A percentile compares a stretch with the other conserved stretches of the same genome.
Evolutionary conservation across 2,113 vertebrate genomes (phyloP).

Genomic region (Brachirus orientalis): DNA sequence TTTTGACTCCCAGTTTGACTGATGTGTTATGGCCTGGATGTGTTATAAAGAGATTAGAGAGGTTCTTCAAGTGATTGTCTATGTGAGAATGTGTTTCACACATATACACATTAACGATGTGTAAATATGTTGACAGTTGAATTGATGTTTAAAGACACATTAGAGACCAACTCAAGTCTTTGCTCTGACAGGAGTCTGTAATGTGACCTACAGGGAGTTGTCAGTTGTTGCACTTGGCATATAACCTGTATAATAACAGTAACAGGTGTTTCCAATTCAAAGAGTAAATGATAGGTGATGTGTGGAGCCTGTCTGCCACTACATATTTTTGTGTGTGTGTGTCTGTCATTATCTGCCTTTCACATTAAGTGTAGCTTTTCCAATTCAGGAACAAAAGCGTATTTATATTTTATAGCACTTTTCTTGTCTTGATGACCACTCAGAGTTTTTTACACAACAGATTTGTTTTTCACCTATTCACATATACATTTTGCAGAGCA

Average conservation of each 20-base stretch:
- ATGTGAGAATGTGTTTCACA: not conserved
- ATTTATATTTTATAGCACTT: too few relatives aligned
- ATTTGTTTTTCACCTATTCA: too few relatives aligned
- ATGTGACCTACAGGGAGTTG: conserved; percentile 9
- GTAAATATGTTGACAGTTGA: conserved; percentile 13
- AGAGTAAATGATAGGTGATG: conserved; percentile 20
- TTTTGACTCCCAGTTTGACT: not conserved
- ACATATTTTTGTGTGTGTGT: conserved; percentile 1
- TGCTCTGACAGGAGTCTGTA: not conserved
- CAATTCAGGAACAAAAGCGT: too few relatives aligned
- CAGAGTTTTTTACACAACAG: too few relatives aligned
- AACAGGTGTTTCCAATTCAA: conserved; percentile 25
- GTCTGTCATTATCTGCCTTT: too few relatives aligned
- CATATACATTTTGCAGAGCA: too few relatives aligned
- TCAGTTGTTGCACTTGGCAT: conserved; percentile 11
- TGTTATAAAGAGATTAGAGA: conserved; percentile 15
- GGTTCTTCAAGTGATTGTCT: not conserved
- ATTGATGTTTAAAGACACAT: not conserved
- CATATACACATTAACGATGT: not conserved
- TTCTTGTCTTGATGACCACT: too few relatives aligned
- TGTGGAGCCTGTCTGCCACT: conserved; percentile 11
- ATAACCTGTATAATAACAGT: conserved; percentile 6
- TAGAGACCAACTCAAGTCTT: not conserved
- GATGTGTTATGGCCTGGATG: conserved; percentile 2
- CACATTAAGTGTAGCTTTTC: too few relatives aligned